Evolutionary conservation across 2,888 invertebrate genomes (phyloP).

Genomic region (Mesorhabditis belari): DNA sequence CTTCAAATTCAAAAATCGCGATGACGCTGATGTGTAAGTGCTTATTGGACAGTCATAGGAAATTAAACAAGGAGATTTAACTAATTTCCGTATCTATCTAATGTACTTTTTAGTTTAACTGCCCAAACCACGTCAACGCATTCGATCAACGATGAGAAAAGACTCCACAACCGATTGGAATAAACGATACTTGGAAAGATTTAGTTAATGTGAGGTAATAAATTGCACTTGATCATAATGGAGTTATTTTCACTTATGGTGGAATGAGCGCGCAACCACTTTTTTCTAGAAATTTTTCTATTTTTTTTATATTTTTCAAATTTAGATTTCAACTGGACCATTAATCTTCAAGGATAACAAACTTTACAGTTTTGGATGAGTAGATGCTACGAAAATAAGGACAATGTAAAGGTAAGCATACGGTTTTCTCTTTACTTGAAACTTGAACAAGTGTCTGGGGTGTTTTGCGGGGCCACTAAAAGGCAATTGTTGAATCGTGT

Average conservation of each 20-base stretch:
- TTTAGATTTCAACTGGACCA: conserved; percentile 66
- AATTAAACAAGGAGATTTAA: too few species aligned
- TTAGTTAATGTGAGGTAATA: too few species aligned
- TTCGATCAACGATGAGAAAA: too few species aligned
- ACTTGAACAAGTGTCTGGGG: conserved; percentile 53
- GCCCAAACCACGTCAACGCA: too few species aligned
- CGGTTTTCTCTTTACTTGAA: conserved; percentile 13
- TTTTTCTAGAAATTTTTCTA: background rate
- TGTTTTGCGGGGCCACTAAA: too few species aligned
- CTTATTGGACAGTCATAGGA: too few species aligned
- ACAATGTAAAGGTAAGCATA: conserved; percentile 15
- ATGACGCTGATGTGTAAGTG: too few species aligned
- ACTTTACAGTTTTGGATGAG: conserved; percentile 81
- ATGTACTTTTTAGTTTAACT: too few species aligned
- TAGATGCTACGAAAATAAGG: conserved; percentile 66
- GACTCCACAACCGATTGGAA: too few species aligned
- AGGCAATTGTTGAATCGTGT: too few species aligned
- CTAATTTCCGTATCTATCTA: too few species aligned
- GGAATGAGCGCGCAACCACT: conserved; percentile 85
- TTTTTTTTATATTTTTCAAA: background rate
- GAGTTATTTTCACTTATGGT: conserved; percentile 85
- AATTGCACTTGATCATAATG: conserved; percentile 68
- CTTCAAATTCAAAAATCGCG: conserved; percentile 17
- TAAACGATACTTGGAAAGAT: too few species aligned
- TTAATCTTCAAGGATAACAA: conserved; percentile 76